Evolutionary conservation across 2,888 invertebrate genomes (phyloP).

Genomic region (Schizotus pectinicornis): DNA sequence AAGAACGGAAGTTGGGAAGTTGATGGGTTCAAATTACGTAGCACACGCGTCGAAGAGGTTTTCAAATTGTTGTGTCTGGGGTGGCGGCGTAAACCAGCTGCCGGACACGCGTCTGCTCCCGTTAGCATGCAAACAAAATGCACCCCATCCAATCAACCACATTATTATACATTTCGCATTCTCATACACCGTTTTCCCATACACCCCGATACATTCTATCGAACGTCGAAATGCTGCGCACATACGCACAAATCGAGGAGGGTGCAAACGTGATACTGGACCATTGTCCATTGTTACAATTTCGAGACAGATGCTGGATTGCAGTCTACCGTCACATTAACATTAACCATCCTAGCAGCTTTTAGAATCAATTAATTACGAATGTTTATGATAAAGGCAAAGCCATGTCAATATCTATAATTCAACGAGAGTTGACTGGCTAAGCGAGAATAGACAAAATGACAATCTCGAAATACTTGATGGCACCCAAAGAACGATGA

Average conservation of each 20-base stretch:
- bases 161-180: conserved; percentile 25
- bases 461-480: too few species aligned
- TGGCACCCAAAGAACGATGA: too few species aligned
- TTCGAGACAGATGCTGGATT: too few species aligned
- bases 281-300: too few species aligned
- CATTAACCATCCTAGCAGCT: too few species aligned
- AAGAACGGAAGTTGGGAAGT: conserved; percentile 37
- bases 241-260: neutral
- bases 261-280: too few species aligned
- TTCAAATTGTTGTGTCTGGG: conserved; percentile 30
- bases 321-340: too few species aligned
- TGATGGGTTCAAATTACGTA: conserved; percentile 32
- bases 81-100: conserved; percentile 34
- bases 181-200: conserved; percentile 10
- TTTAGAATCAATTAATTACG: too few species aligned
- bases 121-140: conserved; percentile 27
- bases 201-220: conserved; percentile 10
- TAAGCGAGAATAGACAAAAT: too few species aligned
- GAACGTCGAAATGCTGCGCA: conserved; percentile 9
- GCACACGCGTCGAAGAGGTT: conserved; percentile 17
- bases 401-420: too few species aligned
- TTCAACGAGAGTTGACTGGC: too few species aligned
- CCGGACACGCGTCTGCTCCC: conserved; percentile 40
- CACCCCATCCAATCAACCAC: conserved; percentile 26
- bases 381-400: too few species aligned